Conservation (phyloP, 1,140 invertebrate genomes). For the Monomorium pharaonis region DNA sequence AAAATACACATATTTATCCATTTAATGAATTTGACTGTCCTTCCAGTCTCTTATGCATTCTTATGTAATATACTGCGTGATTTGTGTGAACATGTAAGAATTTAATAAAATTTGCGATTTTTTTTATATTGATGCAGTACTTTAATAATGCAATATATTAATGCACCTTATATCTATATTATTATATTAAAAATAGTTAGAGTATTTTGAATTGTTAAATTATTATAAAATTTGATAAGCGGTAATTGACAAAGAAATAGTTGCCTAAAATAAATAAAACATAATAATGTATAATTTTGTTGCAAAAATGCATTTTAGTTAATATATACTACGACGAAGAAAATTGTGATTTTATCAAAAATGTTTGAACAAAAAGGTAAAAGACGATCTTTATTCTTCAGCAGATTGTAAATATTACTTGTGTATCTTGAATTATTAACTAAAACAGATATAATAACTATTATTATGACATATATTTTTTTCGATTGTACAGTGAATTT, state of each 20-base stretch:
- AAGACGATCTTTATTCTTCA: background rate
- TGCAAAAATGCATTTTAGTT: background rate
- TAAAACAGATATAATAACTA: constrained; percentile 2
- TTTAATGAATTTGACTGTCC: background rate
- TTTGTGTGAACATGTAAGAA: constrained; percentile 4
- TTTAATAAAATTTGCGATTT: constrained; percentile 42
- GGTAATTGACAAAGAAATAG: background rate
- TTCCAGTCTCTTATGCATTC: constrained; percentile 44
- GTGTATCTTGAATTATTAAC: background rate
- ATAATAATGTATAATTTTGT: background rate
- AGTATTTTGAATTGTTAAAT: background rate
- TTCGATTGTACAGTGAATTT: background rate
- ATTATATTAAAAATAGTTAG: background rate
- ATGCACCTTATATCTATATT: background rate
- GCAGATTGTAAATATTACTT: background rate
- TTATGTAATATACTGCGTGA: constrained; percentile 54
- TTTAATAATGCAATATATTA: background rate
- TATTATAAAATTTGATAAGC: background rate
- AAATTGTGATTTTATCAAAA: background rate
- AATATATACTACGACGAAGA: background rate
- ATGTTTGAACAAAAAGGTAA: background rate
- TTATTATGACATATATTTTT: constrained; percentile 17
- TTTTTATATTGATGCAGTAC: background rate
- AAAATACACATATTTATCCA: too few species aligned
- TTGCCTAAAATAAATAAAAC: background rate